Conservation (phyloP, 2,888 invertebrate genomes). For the Meganola albula region DNA sequence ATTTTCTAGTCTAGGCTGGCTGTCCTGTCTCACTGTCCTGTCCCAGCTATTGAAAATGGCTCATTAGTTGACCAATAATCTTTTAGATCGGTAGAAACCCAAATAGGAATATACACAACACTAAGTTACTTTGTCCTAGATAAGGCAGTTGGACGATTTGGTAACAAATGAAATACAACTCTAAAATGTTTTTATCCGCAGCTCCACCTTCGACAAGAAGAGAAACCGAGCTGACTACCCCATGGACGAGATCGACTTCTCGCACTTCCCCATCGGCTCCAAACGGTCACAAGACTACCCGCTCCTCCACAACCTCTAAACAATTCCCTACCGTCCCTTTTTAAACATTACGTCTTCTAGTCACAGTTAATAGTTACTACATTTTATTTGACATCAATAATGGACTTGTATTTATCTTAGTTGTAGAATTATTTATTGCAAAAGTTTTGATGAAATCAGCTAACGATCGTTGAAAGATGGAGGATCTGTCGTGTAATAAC, state of each 20-base stretch:
- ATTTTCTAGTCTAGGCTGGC: too few species aligned
- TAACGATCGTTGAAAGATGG: too few species aligned
- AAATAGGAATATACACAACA: too few species aligned
- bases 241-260: slow-evolving; percentile 69
- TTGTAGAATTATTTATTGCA: too few species aligned
- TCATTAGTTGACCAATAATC: too few species aligned
- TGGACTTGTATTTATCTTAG: slow-evolving; percentile 20
- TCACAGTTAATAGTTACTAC: too few species aligned
- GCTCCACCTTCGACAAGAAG: slow-evolving; percentile 51
- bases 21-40: too few species aligned
- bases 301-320: slow-evolving; percentile 25
- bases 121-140: too few species aligned
- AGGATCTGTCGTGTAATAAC: too few species aligned
- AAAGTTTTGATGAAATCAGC: slow-evolving; percentile 25
- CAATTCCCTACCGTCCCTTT: slow-evolving; percentile 13
- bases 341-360: slow-evolving; percentile 9
- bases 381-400: slow-evolving; percentile 16
- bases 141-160: too few species aligned
- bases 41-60: too few species aligned
- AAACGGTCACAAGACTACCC: slow-evolving; percentile 45
- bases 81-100: too few species aligned
- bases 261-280: slow-evolving; percentile 65
- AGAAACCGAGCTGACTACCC: slow-evolving; percentile 60
- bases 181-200: slow-evolving; percentile 17
- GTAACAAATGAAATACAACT: background rate